These are phyloP conservation scores for Pionites leucogaster DNA, from an alignment of 2,113 vertebrate species.

Conservation along the genomic window DNA sequence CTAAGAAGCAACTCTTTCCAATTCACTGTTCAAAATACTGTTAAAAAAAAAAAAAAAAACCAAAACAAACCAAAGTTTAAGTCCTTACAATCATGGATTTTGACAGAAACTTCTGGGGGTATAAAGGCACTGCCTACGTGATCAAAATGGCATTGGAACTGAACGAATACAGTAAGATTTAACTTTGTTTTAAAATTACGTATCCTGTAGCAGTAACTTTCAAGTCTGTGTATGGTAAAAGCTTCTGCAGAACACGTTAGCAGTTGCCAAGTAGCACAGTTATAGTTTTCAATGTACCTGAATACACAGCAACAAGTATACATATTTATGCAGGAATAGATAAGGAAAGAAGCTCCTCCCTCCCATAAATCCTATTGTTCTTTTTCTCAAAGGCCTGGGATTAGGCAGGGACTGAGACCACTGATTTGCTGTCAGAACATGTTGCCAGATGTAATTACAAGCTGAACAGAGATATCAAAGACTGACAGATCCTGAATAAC, in stretches of 20 bases:
- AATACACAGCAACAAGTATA: background rate
- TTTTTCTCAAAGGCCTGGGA: background rate
- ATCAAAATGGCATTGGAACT: background rate
- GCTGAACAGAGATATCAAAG: constrained; percentile 39
- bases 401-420: background rate
- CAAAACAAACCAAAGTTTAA: background rate
- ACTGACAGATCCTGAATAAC: constrained; percentile 19
- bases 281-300: background rate
- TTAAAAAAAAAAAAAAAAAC: background rate
- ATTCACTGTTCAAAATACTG: background rate
- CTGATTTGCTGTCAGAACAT: constrained; percentile 29
- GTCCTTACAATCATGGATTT: background rate
- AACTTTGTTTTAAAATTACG: background rate
- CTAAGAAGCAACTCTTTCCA: background rate
- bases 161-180: background rate
- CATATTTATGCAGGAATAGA: background rate
- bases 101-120: background rate
- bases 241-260: background rate
- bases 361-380: background rate
- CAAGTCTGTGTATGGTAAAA: background rate
- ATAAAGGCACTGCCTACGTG: background rate
- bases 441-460: constrained; percentile 36
- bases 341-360: background rate
- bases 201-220: background rate
- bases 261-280: background rate